These are phyloP conservation scores for Zygaena filipendulae DNA, from an alignment of 2,888 invertebrate species.

Conservation along the genomic window DNA sequence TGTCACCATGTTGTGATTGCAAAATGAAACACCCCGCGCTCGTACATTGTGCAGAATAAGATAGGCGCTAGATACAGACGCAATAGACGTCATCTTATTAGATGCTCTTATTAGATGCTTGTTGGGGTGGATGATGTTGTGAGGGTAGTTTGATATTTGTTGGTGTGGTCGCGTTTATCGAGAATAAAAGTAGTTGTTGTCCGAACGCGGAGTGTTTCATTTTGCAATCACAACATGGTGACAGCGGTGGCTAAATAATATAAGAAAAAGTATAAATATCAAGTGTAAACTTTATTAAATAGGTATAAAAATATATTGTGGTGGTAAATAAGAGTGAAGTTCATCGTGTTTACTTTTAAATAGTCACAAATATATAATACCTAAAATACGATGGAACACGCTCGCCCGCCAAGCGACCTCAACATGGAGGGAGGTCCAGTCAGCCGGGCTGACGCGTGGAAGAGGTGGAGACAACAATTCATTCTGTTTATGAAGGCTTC, in stretches of 20 bases:
- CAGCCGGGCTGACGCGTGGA: conserved; percentile 12
- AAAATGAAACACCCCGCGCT: too few relatives aligned
- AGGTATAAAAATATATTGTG: not conserved
- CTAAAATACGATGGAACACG: not conserved
- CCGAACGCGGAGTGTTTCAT: too few relatives aligned
- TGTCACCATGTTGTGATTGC: conserved; percentile 9
- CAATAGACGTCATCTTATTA: too few relatives aligned
- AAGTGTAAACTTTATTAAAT: too few relatives aligned
- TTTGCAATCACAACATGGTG: not conserved
- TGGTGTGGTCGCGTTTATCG: too few relatives aligned
- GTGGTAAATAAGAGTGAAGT: not conserved
- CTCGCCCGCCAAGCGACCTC: conserved; percentile 3
- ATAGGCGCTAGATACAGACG: too few relatives aligned
- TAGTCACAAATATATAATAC: too few relatives aligned
- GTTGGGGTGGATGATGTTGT: too few relatives aligned
- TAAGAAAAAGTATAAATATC: not conserved
- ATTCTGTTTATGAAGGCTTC: conserved; percentile 13
- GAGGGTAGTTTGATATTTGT: too few relatives aligned
- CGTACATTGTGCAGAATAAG: too few relatives aligned
- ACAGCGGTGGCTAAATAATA: not conserved
- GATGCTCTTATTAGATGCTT: too few relatives aligned
- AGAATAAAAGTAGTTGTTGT: too few relatives aligned
- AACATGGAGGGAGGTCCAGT: not conserved
- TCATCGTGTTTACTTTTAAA: not conserved
- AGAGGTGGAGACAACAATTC: conserved; percentile 11